Conservation (phyloP, 1,140 invertebrate genomes). For the Uloborus diversus region DNA sequence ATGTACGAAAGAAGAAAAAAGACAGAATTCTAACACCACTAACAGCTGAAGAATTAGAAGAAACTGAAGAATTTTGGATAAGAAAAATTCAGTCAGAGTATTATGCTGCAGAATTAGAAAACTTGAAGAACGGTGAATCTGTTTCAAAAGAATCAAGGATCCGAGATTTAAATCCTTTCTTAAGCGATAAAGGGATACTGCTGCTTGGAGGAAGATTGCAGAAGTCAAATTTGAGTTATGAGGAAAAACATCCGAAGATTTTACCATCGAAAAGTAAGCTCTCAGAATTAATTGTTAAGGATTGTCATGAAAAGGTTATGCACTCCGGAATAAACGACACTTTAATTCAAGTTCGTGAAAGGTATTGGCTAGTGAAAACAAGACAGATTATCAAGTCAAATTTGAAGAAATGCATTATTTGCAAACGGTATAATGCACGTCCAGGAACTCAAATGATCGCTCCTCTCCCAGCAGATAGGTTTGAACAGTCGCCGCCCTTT, state of each 20-base stretch:
- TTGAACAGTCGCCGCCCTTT: not conserved
- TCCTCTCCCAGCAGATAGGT: constrained; percentile 1
- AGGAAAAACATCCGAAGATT: constrained; percentile 5
- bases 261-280: not conserved
- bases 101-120: too few relatives aligned
- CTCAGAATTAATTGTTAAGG: not conserved
- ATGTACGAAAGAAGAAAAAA: too few relatives aligned
- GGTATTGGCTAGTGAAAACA: not conserved
- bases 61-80: too few relatives aligned
- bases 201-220: not conserved
- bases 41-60: too few relatives aligned
- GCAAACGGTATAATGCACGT: constrained; percentile 5
- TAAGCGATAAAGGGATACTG: not conserved
- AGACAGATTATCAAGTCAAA: constrained; percentile 1
- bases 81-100: too few relatives aligned
- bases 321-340: not conserved
- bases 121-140: too few relatives aligned
- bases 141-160: too few relatives aligned
- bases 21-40: too few relatives aligned
- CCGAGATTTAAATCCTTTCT: not conserved
- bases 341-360: not conserved
- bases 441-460: not conserved
- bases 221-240: not conserved
- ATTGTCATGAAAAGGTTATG: constrained; percentile 7
- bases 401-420: not conserved